Conservation (phyloP, 2,888 invertebrate genomes). For the Hartigia nigra region DNA sequence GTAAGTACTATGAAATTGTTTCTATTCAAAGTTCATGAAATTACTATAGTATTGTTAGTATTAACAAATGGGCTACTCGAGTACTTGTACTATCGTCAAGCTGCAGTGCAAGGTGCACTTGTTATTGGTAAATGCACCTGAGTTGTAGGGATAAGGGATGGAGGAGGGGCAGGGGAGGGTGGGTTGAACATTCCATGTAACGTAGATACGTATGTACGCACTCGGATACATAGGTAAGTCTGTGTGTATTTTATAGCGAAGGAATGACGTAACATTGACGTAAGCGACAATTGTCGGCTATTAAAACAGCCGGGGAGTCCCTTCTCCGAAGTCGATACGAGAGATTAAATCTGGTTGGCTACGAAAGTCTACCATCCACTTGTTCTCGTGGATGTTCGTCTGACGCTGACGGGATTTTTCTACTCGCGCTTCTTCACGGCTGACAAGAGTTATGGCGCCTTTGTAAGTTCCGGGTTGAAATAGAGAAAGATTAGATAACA, state of each 20-base stretch:
- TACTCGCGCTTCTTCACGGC: neutral
- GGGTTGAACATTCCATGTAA: neutral
- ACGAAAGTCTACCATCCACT: neutral
- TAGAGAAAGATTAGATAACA: neutral
- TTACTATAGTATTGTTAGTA: neutral
- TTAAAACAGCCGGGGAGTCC: slow-evolving; percentile 37
- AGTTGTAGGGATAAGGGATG: neutral
- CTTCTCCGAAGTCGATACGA: neutral
- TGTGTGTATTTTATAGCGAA: neutral
- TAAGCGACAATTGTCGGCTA: slow-evolving; percentile 55
- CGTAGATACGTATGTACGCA: neutral
- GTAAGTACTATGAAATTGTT: too few species aligned
- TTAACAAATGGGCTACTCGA: neutral
- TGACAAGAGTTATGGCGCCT: neutral
- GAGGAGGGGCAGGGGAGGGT: neutral
- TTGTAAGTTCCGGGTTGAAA: neutral
- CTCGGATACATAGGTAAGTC: neutral
- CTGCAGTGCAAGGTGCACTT: neutral
- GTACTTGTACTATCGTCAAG: neutral
- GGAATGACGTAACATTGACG: slow-evolving; percentile 56
- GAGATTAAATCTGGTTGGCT: neutral
- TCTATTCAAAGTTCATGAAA: too few species aligned
- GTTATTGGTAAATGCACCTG: neutral
- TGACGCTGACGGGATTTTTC: neutral
- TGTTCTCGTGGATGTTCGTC: neutral